Evolutionary conservation across 2,888 invertebrate species (phyloP).

Genomic region (Yponomeuta sedellus): DNA sequence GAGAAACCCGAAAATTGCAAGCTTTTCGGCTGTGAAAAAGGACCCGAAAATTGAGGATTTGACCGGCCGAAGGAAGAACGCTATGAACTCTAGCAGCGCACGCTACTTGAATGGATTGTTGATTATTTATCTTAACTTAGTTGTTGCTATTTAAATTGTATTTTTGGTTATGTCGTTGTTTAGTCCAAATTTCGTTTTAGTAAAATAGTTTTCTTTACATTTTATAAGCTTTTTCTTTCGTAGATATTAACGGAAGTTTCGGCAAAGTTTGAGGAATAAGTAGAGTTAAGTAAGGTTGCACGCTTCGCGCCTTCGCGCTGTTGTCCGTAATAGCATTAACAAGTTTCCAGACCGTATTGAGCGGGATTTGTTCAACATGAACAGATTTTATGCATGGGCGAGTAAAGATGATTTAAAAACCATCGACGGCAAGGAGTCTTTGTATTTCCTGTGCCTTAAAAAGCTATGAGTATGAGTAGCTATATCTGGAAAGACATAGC

Average conservation of each 20-base stretch:
- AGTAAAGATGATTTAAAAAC: background rate
- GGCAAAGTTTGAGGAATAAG: constrained; percentile 60
- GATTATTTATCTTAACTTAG: constrained; percentile 2
- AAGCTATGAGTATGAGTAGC: no score
- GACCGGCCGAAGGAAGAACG: background rate
- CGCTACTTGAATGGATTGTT: background rate
- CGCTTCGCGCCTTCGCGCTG: constrained; percentile 62
- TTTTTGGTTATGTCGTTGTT: background rate
- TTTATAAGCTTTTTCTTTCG: background rate
- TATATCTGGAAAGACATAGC: no score
- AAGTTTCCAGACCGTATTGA: constrained; percentile 73
- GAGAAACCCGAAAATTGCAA: background rate
- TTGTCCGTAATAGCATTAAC: constrained; percentile 69
- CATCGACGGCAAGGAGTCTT: background rate
- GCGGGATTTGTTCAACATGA: background rate
- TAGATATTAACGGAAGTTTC: background rate
- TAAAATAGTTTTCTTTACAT: background rate
- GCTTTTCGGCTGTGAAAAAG: background rate
- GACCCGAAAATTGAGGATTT: background rate
- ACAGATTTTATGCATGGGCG: background rate
- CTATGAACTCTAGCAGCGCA: background rate
- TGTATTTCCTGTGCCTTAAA: no score
- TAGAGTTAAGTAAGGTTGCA: constrained; percentile 69
- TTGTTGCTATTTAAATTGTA: constrained; percentile 6
- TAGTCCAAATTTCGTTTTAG: constrained; percentile 1